Evolutionary conservation across 2,888 invertebrate genomes (phyloP).

Genomic region (Sinotaia quadrata): DNA sequence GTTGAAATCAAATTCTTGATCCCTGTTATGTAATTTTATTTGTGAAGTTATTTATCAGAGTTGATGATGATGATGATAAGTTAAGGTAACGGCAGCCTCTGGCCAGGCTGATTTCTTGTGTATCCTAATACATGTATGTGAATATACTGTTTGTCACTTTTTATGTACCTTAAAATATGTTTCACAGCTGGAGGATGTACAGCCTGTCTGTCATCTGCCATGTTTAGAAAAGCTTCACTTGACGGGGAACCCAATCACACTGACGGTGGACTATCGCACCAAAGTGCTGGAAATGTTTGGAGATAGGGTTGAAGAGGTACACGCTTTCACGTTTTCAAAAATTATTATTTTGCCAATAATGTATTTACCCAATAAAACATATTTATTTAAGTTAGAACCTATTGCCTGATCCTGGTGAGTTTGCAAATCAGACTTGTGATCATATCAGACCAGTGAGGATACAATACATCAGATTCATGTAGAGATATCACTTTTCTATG

Average conservation of each 20-base stretch:
- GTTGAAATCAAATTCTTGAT: too few relatives aligned
- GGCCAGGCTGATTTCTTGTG: background rate
- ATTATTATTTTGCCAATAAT: too few relatives aligned
- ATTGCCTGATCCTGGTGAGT: too few relatives aligned
- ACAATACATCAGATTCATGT: too few relatives aligned
- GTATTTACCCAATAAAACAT: too few relatives aligned
- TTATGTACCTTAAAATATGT: slow-evolving; percentile 72
- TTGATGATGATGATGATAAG: too few relatives aligned
- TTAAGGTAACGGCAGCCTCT: background rate
- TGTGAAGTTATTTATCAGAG: background rate
- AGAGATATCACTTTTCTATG: too few relatives aligned
- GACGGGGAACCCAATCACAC: slow-evolving; percentile 91
- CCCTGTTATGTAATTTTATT: too few relatives aligned
- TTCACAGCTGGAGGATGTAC: slow-evolving; percentile 77
- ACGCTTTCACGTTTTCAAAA: too few relatives aligned
- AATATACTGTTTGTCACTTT: background rate
- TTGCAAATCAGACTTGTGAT: too few relatives aligned
- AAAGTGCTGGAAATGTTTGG: slow-evolving; percentile 91
- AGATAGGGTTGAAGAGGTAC: slow-evolving; percentile 82
- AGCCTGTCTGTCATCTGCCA: slow-evolving; percentile 85
- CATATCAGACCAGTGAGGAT: too few relatives aligned
- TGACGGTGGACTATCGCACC: slow-evolving; percentile 89
- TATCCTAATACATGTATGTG: background rate
- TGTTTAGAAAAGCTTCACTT: slow-evolving; percentile 89
- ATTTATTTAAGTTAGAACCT: too few relatives aligned